Conservation (phyloP, 1,140 invertebrate species). For the Spodoptera litura region DNA sequence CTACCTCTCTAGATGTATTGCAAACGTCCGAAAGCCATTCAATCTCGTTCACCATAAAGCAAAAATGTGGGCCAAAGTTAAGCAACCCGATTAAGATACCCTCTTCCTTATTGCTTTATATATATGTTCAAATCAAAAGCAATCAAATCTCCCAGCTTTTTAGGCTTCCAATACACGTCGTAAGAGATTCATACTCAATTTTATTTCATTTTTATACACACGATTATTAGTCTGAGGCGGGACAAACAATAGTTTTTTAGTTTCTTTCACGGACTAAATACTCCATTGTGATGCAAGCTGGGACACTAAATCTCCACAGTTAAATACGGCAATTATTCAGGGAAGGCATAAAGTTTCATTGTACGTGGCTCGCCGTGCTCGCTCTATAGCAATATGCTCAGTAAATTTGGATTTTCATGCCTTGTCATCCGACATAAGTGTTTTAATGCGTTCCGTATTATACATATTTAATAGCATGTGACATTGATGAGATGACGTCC, state of each 20-base stretch:
- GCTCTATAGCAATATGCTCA: conserved; percentile 60
- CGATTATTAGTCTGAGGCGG: conserved; percentile 42
- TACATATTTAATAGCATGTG: conserved; percentile 58
- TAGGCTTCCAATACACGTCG: neutral
- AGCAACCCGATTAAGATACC: conserved; percentile 23
- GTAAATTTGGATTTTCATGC: conserved; percentile 79
- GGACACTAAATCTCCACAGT: conserved; percentile 68
- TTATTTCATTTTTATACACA: conserved; percentile 27
- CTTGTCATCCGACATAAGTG: conserved; percentile 72
- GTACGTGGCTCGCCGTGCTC: conserved; percentile 62
- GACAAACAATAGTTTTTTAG: conserved; percentile 61
- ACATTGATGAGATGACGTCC: conserved; percentile 48
- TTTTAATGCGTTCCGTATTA: conserved; percentile 64
- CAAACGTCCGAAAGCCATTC: conserved; percentile 18
- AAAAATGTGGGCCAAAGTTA: conserved; percentile 32
- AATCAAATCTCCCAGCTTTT: conserved; percentile 23
- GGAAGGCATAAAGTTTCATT: conserved; percentile 72
- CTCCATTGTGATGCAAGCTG: conserved; percentile 63
- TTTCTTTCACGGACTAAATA: conserved; percentile 64
- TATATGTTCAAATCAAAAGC: conserved; percentile 16
- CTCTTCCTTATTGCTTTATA: conserved; percentile 21
- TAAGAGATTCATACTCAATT: conserved; percentile 4
- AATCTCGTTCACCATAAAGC: conserved; percentile 8
- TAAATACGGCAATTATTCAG: conserved; percentile 80
- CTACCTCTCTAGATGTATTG: neutral